Conservation (phyloP, 2,888 invertebrate genomes). For the Harpalus rufipes region DNA sequence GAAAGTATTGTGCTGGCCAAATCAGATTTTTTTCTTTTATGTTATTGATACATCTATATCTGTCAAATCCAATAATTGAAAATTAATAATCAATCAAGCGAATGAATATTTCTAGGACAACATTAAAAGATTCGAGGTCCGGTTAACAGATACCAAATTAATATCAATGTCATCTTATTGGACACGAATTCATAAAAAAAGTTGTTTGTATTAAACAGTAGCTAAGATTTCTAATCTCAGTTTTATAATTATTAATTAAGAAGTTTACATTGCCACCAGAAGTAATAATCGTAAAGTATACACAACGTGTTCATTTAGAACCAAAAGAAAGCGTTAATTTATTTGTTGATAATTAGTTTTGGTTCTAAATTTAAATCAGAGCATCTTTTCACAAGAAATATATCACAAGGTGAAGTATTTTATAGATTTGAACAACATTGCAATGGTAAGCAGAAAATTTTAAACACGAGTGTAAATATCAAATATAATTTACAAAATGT, state of each 20-base stretch:
- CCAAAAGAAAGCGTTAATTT: neutral
- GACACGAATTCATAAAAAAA: slow-evolving; percentile 47
- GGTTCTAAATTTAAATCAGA: no score
- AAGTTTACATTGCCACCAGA: slow-evolving; percentile 24
- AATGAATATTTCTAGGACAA: slow-evolving; percentile 43
- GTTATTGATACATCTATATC: slow-evolving; percentile 11
- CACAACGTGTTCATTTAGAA: neutral
- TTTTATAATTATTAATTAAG: slow-evolving; percentile 56
- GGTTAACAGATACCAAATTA: slow-evolving; percentile 27
- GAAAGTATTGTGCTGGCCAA: no score
- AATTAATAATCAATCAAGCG: slow-evolving; percentile 27
- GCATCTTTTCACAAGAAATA: no score
- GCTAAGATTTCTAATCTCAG: slow-evolving; percentile 51
- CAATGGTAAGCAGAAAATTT: no score
- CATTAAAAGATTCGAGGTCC: slow-evolving; percentile 22
- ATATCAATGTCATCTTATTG: slow-evolving; percentile 40
- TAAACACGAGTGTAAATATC: no score
- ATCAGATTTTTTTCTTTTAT: neutral
- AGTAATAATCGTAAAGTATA: slow-evolving; percentile 30
- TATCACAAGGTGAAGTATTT: no score
- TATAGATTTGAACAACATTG: no score
- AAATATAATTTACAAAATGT: no score
- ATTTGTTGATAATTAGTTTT: no score
- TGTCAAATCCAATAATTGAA: slow-evolving; percentile 35
- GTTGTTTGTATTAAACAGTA: slow-evolving; percentile 55